Evolutionary conservation across 2,888 invertebrate species (phyloP), one percentile per base, ranked within the genome.

Genomic region (Tetragonisca angustula): DNA sequence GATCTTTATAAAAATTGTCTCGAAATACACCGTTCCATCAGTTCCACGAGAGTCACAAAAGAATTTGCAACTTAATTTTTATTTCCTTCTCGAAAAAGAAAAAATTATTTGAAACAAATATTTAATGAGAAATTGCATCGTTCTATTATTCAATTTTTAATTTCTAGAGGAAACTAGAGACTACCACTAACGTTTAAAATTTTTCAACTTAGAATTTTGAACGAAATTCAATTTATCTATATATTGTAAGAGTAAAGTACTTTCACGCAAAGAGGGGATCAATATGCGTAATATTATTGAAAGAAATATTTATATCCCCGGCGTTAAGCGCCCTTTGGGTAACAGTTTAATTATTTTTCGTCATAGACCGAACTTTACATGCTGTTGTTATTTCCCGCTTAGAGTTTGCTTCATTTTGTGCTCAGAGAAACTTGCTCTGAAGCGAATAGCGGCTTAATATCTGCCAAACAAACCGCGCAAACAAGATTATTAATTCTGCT

Each of bases 401-500:
- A 54, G 54, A 49, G n/a, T 43, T 21, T 19, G 59, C n/a, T 59
- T 21, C 36, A 36, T 54, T 19, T 65, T 50, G 59, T 54, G 43
- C 19, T 49, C n/a, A 19, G 27, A 36, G 13, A 17, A 43, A 36
- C 61, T n/a, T 67, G 76, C 50, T 17, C 13, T 0, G n/a, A 19
- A 32, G 27, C 59, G 61, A 52, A 61, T 19, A 49, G 50, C 67
- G 52, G 36, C 32, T 49, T 67, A 68, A 68, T 61, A 75, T 68
- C 43, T 24, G 32, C 19, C 79, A 68, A 75, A 79, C 79, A 43
- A 64, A 84, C 83, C 59, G 72, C 36, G n/a, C 43, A 27, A 75
- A 50, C 84, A 67, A 74, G 76, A 62, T 79, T 72, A 50, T 81
- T 82, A 75, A 75, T 79, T 79, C 62, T 59, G 68, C 68, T 43